Evolutionary conservation across 1,140 invertebrate genomes (phyloP), one percentile per base, ranked within the genome.

Genomic region (Drosophila grimshawi): DNA sequence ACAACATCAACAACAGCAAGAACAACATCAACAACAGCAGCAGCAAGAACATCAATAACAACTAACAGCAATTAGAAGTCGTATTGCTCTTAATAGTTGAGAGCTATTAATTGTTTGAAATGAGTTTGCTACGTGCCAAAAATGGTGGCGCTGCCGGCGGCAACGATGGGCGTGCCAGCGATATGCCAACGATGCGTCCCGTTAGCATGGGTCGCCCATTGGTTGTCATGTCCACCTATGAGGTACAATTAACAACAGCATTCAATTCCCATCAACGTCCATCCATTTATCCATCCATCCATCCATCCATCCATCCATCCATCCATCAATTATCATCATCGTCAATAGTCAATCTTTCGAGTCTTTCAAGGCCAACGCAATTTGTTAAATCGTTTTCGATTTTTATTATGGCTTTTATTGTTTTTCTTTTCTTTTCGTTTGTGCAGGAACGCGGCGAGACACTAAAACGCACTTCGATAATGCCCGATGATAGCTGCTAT

Each of bases 401-500:
- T 30, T 33, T 32, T 3, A 33, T 59, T 7, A 35, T 73, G 39
- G 27, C 46, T 43, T 53, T 41, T 56, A 0, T 10, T 11, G 1
- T 37, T 52, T 56, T 19, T 32, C 19, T 60, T 62, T 39, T 49
- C 3, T 10, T 7, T 53, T 27, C 11, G 19, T n/a, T 37, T 45
- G 3, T 49, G 5, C 56, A 89, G 86, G 86, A 89, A 11, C 86
- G 86, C 51, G 72, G 72, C 11, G 88, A 90, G 76, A 86, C 86
- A 52, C 86, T 90, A 43, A 90, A 91, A 30, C 86, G 86, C 70
- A 90, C 86, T 64, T 90, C 86, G 62, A 82, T 90, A 56, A 90
- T 90, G 86, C 86, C 81, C 46, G 86, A 90, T 30, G 86, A 90
- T 62, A 90, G 78, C 68, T 86, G 86, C 52, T 89, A 90, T 86